Conservation (phyloP, 2,113 vertebrate species). For the Brienomyrus brachyistius region DNA sequence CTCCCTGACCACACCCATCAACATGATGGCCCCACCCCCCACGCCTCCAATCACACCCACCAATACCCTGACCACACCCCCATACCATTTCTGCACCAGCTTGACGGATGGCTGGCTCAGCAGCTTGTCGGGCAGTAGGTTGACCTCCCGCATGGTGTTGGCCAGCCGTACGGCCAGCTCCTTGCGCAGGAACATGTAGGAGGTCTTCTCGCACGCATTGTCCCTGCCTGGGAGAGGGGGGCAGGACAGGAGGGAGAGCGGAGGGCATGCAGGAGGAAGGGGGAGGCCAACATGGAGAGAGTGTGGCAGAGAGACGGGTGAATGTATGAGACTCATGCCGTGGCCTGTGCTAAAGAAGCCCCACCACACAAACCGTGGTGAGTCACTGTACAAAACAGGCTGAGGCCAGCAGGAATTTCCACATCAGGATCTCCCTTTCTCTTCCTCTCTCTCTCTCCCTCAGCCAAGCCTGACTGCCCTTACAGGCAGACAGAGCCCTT, state of each 20-base stretch:
- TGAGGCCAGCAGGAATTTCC: not conserved
- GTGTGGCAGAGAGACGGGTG: not conserved
- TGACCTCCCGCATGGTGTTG: slow-evolving; percentile 92
- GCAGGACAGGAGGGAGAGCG: too few relatives aligned
- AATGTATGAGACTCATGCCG: not conserved
- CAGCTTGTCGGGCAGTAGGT: slow-evolving; percentile 81
- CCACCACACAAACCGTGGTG: not conserved
- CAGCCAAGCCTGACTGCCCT: not conserved
- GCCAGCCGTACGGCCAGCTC: slow-evolving; percentile 87
- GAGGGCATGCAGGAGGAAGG: not conserved
- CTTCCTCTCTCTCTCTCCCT: not conserved
- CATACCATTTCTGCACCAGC: slow-evolving; percentile 85
- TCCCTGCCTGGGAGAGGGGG: slow-evolving; percentile 73
- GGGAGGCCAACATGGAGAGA: not conserved
- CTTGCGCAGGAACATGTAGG: slow-evolving; percentile 90
- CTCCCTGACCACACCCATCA: not conserved
- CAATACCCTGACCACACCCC: not conserved
- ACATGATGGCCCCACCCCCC: not conserved
- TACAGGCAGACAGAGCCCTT: not conserved
- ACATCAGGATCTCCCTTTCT: not conserved
- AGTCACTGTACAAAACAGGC: not conserved
- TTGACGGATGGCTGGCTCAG: slow-evolving; percentile 79
- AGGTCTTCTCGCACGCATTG: slow-evolving; percentile 92
- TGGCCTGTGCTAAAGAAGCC: not conserved
- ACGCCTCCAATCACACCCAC: not conserved